A percentile compares a stretch with the other conserved stretches of the same genome.
These are phyloP conservation scores for Salvelinus alpinus DNA, from an alignment of 2,113 vertebrate genomes.

Conservation along the genomic window DNA sequence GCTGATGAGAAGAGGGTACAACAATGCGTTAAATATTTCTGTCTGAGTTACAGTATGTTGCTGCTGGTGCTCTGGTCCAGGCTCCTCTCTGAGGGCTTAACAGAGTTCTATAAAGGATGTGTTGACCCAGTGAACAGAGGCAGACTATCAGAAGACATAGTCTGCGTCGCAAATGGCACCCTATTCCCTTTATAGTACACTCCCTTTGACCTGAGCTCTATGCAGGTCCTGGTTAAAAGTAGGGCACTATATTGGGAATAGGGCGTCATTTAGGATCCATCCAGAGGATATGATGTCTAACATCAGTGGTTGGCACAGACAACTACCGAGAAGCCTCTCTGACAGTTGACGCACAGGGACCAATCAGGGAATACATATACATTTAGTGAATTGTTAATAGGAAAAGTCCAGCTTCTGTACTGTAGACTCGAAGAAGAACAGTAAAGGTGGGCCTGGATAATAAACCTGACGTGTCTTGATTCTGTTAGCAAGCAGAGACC, in stretches of 20 bases:
- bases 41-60: background rate
- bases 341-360: constrained; percentile 8
- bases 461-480: too few relatives aligned
- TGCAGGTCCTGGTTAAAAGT: too few relatives aligned
- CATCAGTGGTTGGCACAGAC: constrained; percentile 20
- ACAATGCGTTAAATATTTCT: background rate
- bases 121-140: background rate
- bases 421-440: too few relatives aligned
- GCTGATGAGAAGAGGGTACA: too few relatives aligned
- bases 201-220: too few relatives aligned
- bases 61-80: background rate
- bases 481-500: too few relatives aligned
- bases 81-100: background rate
- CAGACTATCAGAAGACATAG: constrained; percentile 18
- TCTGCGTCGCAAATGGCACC: background rate
- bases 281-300: constrained; percentile 12
- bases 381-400: too few relatives aligned
- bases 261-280: too few relatives aligned
- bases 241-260: too few relatives aligned
- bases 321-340: background rate
- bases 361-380: constrained; percentile 6
- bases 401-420: too few relatives aligned
- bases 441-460: too few relatives aligned
- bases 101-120: background rate
- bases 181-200: too few relatives aligned